Conservation (phyloP, 2,113 vertebrate genomes). For the Thinocorus orbignyianus region DNA sequence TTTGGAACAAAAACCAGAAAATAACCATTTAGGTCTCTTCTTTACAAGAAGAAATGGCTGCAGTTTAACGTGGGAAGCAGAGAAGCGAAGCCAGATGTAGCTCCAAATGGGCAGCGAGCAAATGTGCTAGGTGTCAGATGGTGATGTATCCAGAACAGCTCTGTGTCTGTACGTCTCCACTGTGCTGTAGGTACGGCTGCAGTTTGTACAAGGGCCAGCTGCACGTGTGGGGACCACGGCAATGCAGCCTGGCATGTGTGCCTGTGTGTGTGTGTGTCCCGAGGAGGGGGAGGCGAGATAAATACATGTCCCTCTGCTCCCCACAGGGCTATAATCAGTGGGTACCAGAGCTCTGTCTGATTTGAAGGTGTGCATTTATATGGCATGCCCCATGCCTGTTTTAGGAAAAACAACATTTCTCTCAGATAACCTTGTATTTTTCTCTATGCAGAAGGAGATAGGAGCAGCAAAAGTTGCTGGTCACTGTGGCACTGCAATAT, state of each 20-base stretch:
- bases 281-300: rapidly evolving
- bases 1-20: background rate
- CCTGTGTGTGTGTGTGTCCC: rapidly evolving
- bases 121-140: background rate
- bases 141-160: background rate
- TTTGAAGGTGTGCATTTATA: too few species aligned
- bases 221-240: rapidly evolving
- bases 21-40: background rate
- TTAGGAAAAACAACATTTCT: background rate
- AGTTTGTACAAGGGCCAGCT: background rate
- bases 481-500: background rate
- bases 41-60: background rate
- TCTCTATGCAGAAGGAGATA: background rate
- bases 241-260: background rate
- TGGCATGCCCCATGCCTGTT: rapidly evolving
- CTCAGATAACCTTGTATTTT: background rate
- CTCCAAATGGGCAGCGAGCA: background rate
- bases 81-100: background rate
- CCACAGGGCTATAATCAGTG: rapidly evolving
- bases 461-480: background rate
- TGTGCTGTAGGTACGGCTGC: background rate
- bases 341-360: background rate
- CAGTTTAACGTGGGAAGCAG: background rate
- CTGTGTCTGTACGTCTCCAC: rapidly evolving
- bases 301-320: background rate